A percentile compares a stretch with the other conserved stretches of the same genome.
phyloP scores from a whole-genome alignment of 2,888 invertebrate genomes.

The Nymphalis c-album region DNA sequence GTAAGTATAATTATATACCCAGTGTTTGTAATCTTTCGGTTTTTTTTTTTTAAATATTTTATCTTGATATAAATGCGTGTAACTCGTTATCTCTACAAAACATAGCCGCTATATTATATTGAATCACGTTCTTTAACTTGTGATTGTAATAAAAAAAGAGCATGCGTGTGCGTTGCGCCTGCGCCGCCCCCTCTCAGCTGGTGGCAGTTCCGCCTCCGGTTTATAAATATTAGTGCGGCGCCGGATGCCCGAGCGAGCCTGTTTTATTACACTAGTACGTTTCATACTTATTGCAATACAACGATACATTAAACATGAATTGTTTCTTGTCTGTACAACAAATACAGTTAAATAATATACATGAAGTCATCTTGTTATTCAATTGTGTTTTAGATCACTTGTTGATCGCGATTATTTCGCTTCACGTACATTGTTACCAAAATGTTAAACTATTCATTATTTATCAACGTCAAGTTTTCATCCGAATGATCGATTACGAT shows the following conservation, averaged over 20 bases:
- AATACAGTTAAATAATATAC: neutral
- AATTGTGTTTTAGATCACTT: neutral
- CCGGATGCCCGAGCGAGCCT: slow-evolving; percentile 60
- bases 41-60: too few relatives aligned
- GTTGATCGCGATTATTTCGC: neutral
- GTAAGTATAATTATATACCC: too few relatives aligned
- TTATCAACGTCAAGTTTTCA: slow-evolving; percentile 26
- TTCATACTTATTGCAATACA: slow-evolving; percentile 38
- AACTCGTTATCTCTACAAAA: too few relatives aligned
- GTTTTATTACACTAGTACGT: slow-evolving; percentile 34
- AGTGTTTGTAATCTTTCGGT: too few relatives aligned
- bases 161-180: slow-evolving; percentile 31
- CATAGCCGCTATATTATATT: too few relatives aligned
- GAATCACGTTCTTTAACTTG: slow-evolving; percentile 19
- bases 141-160: slow-evolving; percentile 23
- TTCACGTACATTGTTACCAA: neutral
- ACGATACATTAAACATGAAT: slow-evolving; percentile 4
- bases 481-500: slow-evolving; percentile 29
- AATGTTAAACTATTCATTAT: slow-evolving; percentile 7
- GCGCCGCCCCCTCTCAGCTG: slow-evolving; percentile 59
- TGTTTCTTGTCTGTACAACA: neutral
- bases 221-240: slow-evolving; percentile 74
- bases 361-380: neutral
- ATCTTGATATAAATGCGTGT: too few relatives aligned
- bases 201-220: slow-evolving; percentile 67